phyloP scores from a whole-genome alignment of 2,113 vertebrate genomes.

The Ochotona curzoniae region DNA sequence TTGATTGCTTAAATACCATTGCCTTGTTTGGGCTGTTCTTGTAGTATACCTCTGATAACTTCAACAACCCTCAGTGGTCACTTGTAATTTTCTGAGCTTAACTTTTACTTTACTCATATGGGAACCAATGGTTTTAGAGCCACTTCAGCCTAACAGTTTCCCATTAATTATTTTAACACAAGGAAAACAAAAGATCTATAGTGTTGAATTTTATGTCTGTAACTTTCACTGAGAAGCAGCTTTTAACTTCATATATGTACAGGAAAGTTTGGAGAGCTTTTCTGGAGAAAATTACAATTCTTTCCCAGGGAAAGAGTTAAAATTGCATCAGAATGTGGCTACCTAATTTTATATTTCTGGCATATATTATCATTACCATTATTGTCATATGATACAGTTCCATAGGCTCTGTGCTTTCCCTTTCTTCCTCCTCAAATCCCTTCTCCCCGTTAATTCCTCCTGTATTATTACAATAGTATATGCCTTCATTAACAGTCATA shows the following conservation, averaged over 20 bases:
- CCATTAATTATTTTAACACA: neutral
- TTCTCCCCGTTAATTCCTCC: too few relatives aligned
- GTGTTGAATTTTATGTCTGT: neutral
- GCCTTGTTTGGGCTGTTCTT: neutral
- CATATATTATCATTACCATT: too few relatives aligned
- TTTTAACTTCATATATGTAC: neutral
- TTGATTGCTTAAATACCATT: neutral
- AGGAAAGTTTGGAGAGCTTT: too few relatives aligned
- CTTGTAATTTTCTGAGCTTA: neutral
- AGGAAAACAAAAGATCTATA: neutral
- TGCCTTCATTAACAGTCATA: too few relatives aligned
- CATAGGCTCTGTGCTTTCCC: too few relatives aligned
- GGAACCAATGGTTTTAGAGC: neutral
- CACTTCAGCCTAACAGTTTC: neutral
- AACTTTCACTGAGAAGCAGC: neutral
- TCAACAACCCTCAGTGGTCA: neutral
- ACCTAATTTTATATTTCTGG: neutral
- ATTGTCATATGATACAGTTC: too few relatives aligned
- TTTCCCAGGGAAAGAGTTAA: conserved; percentile 10
- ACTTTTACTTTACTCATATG: neutral
- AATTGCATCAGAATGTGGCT: conserved; percentile 9
- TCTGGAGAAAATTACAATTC: conserved; percentile 18
- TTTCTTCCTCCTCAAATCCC: too few relatives aligned
- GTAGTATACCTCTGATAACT: neutral
- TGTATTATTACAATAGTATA: too few relatives aligned